phyloP scores from a whole-genome alignment of 1,140 invertebrate species.

The Drosophila nigromelanica region DNA sequence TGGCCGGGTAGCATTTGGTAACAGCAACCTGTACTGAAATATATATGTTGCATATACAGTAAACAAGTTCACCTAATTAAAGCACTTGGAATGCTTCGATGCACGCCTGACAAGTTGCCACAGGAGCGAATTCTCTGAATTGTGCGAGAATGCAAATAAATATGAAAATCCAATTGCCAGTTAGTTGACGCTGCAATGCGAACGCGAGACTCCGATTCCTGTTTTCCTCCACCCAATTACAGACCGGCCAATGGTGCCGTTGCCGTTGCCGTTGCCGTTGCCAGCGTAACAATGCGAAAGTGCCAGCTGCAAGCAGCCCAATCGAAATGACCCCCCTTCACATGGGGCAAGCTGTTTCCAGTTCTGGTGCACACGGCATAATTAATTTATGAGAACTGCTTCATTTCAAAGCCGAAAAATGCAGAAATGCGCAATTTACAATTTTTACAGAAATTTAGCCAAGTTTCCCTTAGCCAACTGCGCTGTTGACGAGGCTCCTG shows the following conservation, averaged over 20 bases:
- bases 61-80: slow-evolving; percentile 3
- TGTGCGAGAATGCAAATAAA: slow-evolving; percentile 29
- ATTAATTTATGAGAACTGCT: neutral
- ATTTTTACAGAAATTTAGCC: neutral
- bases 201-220: slow-evolving; percentile 5
- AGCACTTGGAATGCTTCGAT: slow-evolving; percentile 15
- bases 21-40: too few species aligned
- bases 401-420: neutral
- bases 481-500: too few species aligned
- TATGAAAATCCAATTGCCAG: slow-evolving; percentile 61
- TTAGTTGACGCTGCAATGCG: neutral
- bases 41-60: neutral
- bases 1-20: too few species aligned
- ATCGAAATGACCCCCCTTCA: neutral
- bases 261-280: neutral
- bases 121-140: neutral
- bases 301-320: neutral
- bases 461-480: neutral
- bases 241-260: neutral
- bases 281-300: neutral
- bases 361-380: neutral
- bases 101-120: neutral
- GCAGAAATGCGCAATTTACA: neutral
- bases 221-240: neutral
- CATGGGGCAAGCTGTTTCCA: neutral